phyloP scores from a whole-genome alignment of 2,888 invertebrate species.

The Poecilus cupreus region DNA sequence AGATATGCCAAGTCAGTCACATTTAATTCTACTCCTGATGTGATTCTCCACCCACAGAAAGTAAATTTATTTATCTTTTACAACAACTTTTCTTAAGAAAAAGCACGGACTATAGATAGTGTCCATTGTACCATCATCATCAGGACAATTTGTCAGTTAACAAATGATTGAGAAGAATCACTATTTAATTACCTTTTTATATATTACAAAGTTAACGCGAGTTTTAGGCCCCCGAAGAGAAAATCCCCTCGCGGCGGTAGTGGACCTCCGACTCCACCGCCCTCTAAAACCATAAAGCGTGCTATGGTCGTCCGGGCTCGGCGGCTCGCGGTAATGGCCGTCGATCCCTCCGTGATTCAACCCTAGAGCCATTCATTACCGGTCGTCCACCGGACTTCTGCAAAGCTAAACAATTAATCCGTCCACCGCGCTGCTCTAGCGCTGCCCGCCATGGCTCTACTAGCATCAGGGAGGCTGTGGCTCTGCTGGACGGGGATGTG shows the following conservation, averaged over 20 bases:
- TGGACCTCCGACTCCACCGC: background rate
- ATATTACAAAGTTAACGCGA: too few species aligned
- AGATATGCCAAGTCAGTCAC: too few species aligned
- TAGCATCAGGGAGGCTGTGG: background rate
- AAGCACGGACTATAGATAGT: too few species aligned
- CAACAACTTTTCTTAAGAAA: too few species aligned
- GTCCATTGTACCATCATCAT: too few species aligned
- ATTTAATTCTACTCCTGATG: too few species aligned
- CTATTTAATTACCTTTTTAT: too few species aligned
- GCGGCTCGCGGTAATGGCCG: background rate
- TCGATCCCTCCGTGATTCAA: constrained; percentile 37
- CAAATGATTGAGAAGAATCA: too few species aligned
- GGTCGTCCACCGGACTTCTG: constrained; percentile 1
- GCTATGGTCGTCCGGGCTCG: background rate
- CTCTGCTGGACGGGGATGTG: background rate
- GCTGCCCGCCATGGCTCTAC: background rate
- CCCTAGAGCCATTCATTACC: constrained; percentile 43
- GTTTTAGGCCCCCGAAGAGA: too few species aligned
- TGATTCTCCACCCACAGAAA: too few species aligned
- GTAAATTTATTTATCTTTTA: too few species aligned
- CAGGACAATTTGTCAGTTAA: too few species aligned
- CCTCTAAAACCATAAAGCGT: constrained; percentile 22
- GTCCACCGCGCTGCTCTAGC: constrained; percentile 7
- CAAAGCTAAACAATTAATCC: constrained; percentile 48
- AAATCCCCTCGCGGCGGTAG: background rate